Conservation (phyloP, 2,113 vertebrate genomes). For the Crotalus helleri region DNA sequence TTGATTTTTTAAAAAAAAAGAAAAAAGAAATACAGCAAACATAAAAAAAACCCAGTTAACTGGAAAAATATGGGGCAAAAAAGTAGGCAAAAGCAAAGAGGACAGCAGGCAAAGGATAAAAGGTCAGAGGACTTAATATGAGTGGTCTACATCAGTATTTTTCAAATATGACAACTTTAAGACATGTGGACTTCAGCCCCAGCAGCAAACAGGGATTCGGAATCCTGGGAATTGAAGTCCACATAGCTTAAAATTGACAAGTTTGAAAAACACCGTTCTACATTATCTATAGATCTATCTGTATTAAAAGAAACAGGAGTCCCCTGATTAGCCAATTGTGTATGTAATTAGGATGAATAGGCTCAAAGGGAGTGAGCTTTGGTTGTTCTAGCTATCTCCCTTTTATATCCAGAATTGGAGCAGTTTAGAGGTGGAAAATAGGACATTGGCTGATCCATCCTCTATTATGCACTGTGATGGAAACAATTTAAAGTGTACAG, state of each 20-base stretch:
- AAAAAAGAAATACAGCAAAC: not conserved
- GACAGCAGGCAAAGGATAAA: not conserved
- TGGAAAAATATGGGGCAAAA: not conserved
- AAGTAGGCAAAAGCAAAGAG: not conserved
- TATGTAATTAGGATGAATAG: not conserved
- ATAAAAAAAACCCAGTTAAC: not conserved
- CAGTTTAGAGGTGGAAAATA: not conserved
- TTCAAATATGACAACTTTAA: no score
- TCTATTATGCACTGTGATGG: no score
- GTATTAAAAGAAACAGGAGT: not conserved
- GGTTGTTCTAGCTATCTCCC: not conserved
- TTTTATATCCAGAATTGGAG: not conserved
- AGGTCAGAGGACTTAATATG: not conserved
- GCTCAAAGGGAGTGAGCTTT: not conserved
- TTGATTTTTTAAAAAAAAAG: not conserved
- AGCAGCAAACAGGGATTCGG: not conserved
- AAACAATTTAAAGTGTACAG: not conserved
- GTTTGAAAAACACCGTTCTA: not conserved
- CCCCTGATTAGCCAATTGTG: not conserved
- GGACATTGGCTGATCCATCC: not conserved
- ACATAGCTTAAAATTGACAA: not conserved
- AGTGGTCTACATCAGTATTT: not conserved
- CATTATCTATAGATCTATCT: not conserved
- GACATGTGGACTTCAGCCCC: not conserved
- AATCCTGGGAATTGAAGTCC: not conserved